Percentiles rank a stretch among this genome's conserved stretches.
Evolutionary conservation across 2,888 invertebrate species (phyloP).

Genomic region (Chalcis sispes): DNA sequence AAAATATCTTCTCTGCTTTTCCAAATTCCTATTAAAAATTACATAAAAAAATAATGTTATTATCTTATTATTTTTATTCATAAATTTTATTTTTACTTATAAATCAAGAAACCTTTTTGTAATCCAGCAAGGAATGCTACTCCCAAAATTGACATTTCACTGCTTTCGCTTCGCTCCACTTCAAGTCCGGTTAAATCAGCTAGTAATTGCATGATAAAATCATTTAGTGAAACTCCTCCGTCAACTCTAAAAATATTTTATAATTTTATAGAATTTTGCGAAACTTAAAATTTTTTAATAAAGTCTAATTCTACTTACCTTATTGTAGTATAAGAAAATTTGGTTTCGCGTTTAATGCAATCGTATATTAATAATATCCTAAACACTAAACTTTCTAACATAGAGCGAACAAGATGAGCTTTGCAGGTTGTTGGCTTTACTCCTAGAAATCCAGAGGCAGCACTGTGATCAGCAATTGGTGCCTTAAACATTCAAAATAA

Average conservation of each 20-base stretch:
- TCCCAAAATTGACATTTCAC: constrained; percentile 91
- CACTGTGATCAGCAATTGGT: constrained; percentile 91
- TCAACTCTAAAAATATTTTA: constrained; percentile 82
- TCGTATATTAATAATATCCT: constrained; percentile 87
- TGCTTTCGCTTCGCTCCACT: constrained; percentile 85
- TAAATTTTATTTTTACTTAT: constrained; percentile 17
- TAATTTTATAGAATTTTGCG: constrained; percentile 5
- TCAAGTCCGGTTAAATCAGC: constrained; percentile 87
- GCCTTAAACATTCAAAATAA: constrained; percentile 79
- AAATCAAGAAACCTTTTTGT: constrained; percentile 79
- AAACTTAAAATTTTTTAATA: too few species aligned
- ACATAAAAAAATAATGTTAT: constrained; percentile 6
- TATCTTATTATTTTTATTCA: neutral
- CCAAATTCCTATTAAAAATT: constrained; percentile 82
- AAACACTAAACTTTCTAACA: constrained; percentile 91
- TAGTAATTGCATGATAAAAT: constrained; percentile 92
- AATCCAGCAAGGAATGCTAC: constrained; percentile 91
- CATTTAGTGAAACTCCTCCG: constrained; percentile 97
- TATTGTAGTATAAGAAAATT: constrained; percentile 79
- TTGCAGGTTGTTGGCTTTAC: constrained; percentile 84
- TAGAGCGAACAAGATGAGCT: constrained; percentile 88
- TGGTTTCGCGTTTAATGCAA: constrained; percentile 84
- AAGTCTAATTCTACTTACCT: constrained; percentile 76
- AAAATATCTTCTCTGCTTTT: constrained; percentile 82
- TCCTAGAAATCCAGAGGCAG: constrained; percentile 90